Base-by-base conservation (phyloP, 2,797 vertebrate genomes). In the Phataginus tetradactyla region DNA sequence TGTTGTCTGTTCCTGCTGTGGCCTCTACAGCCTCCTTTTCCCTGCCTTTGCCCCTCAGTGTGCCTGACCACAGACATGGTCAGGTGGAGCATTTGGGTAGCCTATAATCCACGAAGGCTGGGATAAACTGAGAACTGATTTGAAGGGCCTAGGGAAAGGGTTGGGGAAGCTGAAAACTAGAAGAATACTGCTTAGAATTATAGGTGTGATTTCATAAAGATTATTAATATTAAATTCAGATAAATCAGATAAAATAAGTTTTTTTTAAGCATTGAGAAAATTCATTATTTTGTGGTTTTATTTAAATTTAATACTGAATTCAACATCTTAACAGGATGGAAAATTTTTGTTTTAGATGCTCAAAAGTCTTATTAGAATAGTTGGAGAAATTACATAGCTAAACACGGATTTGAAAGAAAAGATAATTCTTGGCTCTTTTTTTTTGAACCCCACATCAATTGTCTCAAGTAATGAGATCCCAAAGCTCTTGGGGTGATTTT, bases 401-500 rank as follows among this genome's bases (percentile, higher is more conserved):
- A 91, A 92, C 34, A 83, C 7, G 80, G 39, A 83, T 79, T 90
- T 85, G 63, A 84, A 91, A 95, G 25, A 85, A 89, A 88, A 90
- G n/a, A 55, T 61, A 86, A 81, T 80, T 90, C 27, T 83, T 51
- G 3, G 21, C 21, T 51, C 17, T 55, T 42, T 29, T 80, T 79
- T 79, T 75, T 59, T 39, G 42, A 18, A 86, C 84, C 14, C n/a
- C 83, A 1, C 32, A 68, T 91, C 32, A 81, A 0, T 81, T 91
- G 12, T 88, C 86, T 92, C 23, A 71, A 80, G 87, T 94, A 95
- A 83, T 49, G 45, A 93, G 61, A 89, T 17, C 34, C n/a, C 53
- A 69, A n/a, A 74, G 92, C 64, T 92, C 39, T 89, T 86, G 90
- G 6, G 25, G 93, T 93, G 57, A 96, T 96, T 97, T 96, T 77